Percentiles rank a stretch among this genome's conserved stretches.
Evolutionary conservation across 2,888 invertebrate genomes (phyloP).

Genomic region (Cinara cedri): DNA sequence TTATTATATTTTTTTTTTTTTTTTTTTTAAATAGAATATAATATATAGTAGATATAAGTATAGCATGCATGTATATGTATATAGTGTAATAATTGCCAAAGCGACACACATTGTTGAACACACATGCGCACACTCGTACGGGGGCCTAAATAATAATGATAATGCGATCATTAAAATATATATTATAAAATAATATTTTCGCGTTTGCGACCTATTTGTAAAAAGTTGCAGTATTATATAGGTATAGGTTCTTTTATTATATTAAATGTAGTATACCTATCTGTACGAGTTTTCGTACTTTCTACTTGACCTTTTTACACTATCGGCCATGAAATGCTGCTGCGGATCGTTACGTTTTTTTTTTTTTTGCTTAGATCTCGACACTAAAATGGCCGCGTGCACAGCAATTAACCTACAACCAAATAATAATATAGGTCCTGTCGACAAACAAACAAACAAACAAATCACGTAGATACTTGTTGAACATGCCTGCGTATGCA

Average conservation of each 20-base stretch:
- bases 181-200: neutral
- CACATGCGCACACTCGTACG: neutral
- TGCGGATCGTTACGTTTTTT: neutral
- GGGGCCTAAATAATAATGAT: neutral
- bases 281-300: neutral
- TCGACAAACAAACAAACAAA: neutral
- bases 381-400: no score
- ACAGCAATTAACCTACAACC: neutral
- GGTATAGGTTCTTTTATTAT: neutral
- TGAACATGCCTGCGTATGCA: no score
- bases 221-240: neutral
- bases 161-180: neutral
- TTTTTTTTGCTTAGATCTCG: no score
- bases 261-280: no score
- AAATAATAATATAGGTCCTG: neutral
- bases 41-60: no score
- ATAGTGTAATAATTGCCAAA: no score
- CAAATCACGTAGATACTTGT: no score
- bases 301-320: constrained; percentile 38
- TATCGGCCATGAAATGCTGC: constrained; percentile 15
- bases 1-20: no score
- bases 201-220: constrained; percentile 24
- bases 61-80: no score
- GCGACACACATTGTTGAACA: no score
- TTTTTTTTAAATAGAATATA: no score